phyloP scores from a whole-genome alignment of 2,113 vertebrate genomes.

The Fulica atra region DNA sequence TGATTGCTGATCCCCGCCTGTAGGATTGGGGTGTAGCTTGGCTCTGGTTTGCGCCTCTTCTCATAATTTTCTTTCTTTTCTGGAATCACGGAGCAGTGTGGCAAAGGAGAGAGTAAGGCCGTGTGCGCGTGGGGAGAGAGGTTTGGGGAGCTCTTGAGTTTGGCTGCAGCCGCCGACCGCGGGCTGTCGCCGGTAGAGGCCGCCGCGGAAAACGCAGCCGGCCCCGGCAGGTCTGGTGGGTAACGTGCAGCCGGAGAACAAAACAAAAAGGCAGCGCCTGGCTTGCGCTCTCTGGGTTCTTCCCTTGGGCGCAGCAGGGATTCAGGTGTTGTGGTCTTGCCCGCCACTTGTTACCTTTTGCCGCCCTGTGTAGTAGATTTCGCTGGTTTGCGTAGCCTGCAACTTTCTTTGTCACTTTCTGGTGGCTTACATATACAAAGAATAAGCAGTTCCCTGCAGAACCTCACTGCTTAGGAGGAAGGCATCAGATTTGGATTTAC shows the following conservation, averaged over 20 bases:
- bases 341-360: background rate
- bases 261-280: conserved; percentile 3
- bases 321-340: background rate
- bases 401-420: conserved; percentile 32
- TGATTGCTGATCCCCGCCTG: background rate
- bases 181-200: background rate
- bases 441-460: background rate
- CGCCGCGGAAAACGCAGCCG: background rate
- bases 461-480: background rate
- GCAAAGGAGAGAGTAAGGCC: background rate
- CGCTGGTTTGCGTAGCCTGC: background rate
- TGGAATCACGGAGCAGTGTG: rapidly evolving
- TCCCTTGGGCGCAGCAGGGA: background rate
- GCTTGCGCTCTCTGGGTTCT: background rate
- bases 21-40: background rate
- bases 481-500: background rate
- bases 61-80: background rate
- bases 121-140: background rate
- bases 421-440: background rate
- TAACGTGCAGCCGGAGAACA: background rate
- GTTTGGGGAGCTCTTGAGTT: background rate
- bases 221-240: background rate
- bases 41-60: background rate
- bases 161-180: background rate
- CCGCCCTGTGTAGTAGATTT: background rate